A percentile compares a stretch with the other conserved stretches of the same genome.
Conservation (phyloP, 2,113 vertebrate genomes). For the Maccullochella peelii region DNA sequence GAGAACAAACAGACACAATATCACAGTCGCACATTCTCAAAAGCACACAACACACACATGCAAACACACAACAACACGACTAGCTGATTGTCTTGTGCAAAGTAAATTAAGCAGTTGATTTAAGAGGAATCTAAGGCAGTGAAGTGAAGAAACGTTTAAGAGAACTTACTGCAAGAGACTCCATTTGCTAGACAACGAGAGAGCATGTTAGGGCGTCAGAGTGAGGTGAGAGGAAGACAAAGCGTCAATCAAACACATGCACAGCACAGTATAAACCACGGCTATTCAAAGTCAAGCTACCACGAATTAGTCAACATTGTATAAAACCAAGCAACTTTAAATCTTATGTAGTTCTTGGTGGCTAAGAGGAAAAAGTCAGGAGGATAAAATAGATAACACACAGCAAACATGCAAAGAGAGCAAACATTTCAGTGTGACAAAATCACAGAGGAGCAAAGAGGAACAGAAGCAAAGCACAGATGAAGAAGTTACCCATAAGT, state of each 20-base stretch:
- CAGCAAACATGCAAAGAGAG: conserved; percentile 50
- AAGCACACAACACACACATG: conserved; percentile 13
- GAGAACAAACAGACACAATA: not conserved
- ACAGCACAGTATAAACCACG: conserved; percentile 40
- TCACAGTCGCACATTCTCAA: conserved; percentile 15
- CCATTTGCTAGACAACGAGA: conserved; percentile 99
- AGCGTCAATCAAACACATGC: conserved; percentile 81
- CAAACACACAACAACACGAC: conserved; percentile 7
- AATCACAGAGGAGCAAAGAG: conserved; percentile 18
- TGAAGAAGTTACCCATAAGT: not conserved
- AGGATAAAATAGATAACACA: conserved; percentile 14
- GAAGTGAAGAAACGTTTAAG: conserved; percentile 79
- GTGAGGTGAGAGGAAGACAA: conserved; percentile 85
- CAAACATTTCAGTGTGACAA: conserved; percentile 19
- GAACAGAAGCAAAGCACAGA: conserved; percentile 14
- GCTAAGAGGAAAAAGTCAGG: not conserved
- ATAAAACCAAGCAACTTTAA: conserved; percentile 48
- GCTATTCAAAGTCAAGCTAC: conserved; percentile 80
- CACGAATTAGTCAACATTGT: conserved; percentile 84
- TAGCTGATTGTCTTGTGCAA: conserved; percentile 16
- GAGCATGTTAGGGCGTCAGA: conserved; percentile 94
- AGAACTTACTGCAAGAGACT: conserved; percentile 99
- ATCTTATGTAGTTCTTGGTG: conserved; percentile 52
- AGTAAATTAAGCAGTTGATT: conserved; percentile 43
- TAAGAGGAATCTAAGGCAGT: conserved; percentile 39